Percentiles rank a stretch among this genome's conserved stretches.
These are phyloP conservation scores for Eristalis intricaria DNA, from an alignment of 2,888 invertebrate species.

Conservation along the genomic window DNA sequence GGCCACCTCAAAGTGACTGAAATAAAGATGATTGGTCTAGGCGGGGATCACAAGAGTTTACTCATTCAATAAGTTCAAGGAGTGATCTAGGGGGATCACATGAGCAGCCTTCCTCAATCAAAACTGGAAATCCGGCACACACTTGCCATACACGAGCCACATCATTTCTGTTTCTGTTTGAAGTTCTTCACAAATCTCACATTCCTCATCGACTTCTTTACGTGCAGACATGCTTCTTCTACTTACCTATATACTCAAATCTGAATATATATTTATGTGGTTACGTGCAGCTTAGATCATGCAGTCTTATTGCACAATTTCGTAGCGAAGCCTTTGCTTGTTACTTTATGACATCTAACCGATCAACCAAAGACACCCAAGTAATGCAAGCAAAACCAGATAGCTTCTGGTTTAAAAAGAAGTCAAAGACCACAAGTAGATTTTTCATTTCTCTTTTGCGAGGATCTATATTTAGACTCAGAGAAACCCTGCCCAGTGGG, in stretches of 20 bases:
- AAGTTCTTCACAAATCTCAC: neutral
- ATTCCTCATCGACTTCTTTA: neutral
- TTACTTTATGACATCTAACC: constrained; percentile 21
- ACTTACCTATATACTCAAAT: neutral
- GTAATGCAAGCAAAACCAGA: constrained; percentile 46
- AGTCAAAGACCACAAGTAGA: constrained; percentile 31
- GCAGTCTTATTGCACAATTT: constrained; percentile 39
- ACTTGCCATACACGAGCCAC: too few relatives aligned
- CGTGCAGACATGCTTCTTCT: neutral
- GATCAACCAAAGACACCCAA: constrained; percentile 12
- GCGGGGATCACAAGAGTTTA: too few relatives aligned
- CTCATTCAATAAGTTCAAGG: neutral
- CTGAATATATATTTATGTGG: neutral
- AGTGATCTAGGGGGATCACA: too few relatives aligned
- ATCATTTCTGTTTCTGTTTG: too few relatives aligned
- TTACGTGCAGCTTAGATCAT: neutral
- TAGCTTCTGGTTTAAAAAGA: constrained; percentile 35
- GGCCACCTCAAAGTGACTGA: too few relatives aligned
- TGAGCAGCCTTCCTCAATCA: too few relatives aligned
- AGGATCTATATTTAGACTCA: constrained; percentile 29
- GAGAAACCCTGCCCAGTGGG: constrained; percentile 14
- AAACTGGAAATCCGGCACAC: too few relatives aligned
- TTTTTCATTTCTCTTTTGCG: constrained; percentile 23
- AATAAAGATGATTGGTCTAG: too few relatives aligned
- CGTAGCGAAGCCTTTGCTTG: constrained; percentile 12